Evolutionary conservation across 2,797 vertebrate genomes (phyloP), one percentile per base, ranked within the genome.

Genomic region (Adrianichthys oophorus): DNA sequence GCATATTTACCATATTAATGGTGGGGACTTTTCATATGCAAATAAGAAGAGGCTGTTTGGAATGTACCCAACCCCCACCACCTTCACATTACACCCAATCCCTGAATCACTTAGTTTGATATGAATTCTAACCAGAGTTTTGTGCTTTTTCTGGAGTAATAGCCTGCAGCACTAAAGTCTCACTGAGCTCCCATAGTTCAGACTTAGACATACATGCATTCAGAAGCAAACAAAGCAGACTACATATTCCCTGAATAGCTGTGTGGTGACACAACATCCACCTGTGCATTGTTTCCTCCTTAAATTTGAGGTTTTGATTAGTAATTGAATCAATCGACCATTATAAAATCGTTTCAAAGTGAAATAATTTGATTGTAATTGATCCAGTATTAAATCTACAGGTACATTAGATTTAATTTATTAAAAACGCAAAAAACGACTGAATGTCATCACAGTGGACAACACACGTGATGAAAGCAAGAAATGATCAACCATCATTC

Each of bases 1-100:
- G 76, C 76, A 76, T 72, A 75, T 83, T 85, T 84, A 83, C 75
- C 80, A 78, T 84, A 71, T 77, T 80, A 80, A 82, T 72, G 63
- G 74, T 14, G 13, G 24, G 41, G 61, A 57, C 62, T 53, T 85
- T 89, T 90, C 60, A 84, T 16, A 89, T 85, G 85, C 80, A 83
- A 87, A 90, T 84, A 23, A 62, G 68, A 44, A 37, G 68, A 74
- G 60, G 51, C 76, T 65, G 60, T 61, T 75, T 78, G 74, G 78
- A 85, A 73, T 57, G 51, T 48, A 49, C 67, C 80, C 79, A 79
- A 48, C 19, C 69, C 62, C 48, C 32, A 37, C 48, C 61, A 26
- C 4, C n/a, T 24, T 59, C 23, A 44, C 70, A 60, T 73, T 67
- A 63, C 74, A 72, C 53, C 29, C 67, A 59, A 79, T 77, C 66